Evolutionary conservation across 2,888 invertebrate species (phyloP), one percentile per base, ranked within the genome.

Genomic region (Ephialtes manifestator): DNA sequence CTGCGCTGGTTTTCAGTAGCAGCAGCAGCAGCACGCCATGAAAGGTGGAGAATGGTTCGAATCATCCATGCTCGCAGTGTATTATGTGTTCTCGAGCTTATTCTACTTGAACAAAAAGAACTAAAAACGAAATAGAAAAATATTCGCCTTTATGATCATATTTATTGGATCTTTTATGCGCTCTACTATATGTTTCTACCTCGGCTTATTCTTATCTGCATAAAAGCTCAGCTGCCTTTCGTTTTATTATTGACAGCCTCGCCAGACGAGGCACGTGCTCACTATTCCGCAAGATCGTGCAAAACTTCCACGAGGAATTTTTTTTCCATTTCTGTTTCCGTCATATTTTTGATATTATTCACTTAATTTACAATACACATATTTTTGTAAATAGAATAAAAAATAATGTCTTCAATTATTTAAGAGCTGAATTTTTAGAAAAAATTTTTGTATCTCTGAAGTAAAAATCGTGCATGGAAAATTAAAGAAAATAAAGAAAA

Each of bases 181-280:
- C 24, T 13, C 13, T 35, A 15, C 46, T 46, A 46, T 46, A 43
- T 13, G 13, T 43, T 13, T n/a, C 10, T 65, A 11, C 46, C 15
- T 43, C 2, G 24, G 20, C 2, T 67, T 24, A 67, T 67, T 43
- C 43, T 43, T 24, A 67, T 67, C 15, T 46, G 15, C 46, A 13
- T 4, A 39, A 11, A 24, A 39, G 18, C 18, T 35, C 2, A 8
- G 39, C 35, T 39, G 35, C 18, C 63, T 8, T 63, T n/a, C 18
- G 39, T 35, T 63, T 63, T 63, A 63, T 63, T 63, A 63, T 63
- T 35, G 63, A 63, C 63, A 39, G 31, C 39, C 18, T 18, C 15
- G n/a, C 31, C 5, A 3, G 18, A 31, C 31, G 31, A 28, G 60
- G 11, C n/a, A 15, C 31, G 15, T 31, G 18, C 24, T 55, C 31